Conservation (phyloP, 1,140 invertebrate genomes). For the Eueides isabella region DNA sequence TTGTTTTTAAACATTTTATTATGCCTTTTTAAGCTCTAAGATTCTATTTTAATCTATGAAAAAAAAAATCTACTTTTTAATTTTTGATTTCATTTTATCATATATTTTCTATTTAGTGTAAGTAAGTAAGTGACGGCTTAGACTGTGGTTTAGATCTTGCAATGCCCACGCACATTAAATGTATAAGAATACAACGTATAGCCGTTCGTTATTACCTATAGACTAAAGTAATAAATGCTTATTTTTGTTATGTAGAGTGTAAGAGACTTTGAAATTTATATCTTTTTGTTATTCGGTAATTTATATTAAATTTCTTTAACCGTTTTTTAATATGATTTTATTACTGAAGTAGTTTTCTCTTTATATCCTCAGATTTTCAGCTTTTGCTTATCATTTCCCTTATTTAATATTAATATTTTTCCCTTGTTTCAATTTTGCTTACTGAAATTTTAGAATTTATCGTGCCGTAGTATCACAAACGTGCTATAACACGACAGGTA, state of each 20-base stretch:
- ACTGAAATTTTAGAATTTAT: too few relatives aligned
- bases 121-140: slow-evolving; percentile 51
- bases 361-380: too few relatives aligned
- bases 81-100: not conserved
- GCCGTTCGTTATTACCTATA: not conserved
- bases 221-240: not conserved
- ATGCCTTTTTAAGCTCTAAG: slow-evolving; percentile 24
- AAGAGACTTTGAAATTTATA: not conserved
- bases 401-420: too few relatives aligned
- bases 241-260: not conserved
- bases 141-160: slow-evolving; percentile 64
- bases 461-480: too few relatives aligned
- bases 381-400: too few relatives aligned
- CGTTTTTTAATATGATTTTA: too few relatives aligned
- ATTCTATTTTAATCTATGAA: not conserved
- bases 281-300: not conserved
- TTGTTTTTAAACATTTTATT: slow-evolving; percentile 33
- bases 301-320: too few relatives aligned
- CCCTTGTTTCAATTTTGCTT: too few relatives aligned
- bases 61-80: slow-evolving; percentile 19
- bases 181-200: slow-evolving; percentile 18
- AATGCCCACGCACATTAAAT: slow-evolving; percentile 66
- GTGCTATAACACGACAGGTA: too few relatives aligned
- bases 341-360: too few relatives aligned
- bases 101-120: slow-evolving; percentile 22